Percentiles rank a stretch among this genome's conserved stretches.
phyloP scores from a whole-genome alignment of 2,113 vertebrate genomes.

The Dicrurus megarhynchus region DNA sequence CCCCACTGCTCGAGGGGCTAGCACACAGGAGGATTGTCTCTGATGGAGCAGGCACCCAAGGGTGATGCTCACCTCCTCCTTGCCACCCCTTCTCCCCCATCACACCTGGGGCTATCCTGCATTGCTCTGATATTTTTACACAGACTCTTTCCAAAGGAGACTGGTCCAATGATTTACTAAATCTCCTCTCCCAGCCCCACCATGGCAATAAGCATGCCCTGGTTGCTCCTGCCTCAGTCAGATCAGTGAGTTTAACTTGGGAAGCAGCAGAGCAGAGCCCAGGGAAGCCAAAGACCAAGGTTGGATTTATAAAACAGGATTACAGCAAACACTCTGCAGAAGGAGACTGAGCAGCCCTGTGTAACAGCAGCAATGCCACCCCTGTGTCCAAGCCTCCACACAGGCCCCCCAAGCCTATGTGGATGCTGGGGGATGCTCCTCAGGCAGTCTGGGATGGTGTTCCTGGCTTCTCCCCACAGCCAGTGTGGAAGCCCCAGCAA shows the following conservation, averaged over 20 bases:
- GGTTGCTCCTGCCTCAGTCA: not conserved
- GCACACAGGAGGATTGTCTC: fast-evolving
- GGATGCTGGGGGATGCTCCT: not conserved
- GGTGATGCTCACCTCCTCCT: not conserved
- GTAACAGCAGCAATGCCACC: not conserved
- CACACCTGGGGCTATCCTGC: not conserved
- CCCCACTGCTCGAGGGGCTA: not conserved
- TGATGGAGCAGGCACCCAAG: not conserved
- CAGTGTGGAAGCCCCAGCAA: not conserved
- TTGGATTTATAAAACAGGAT: not conserved
- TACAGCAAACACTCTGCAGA: not conserved
- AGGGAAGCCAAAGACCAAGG: conserved; percentile 16
- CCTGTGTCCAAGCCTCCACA: not conserved
- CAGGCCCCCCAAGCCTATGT: fast-evolving
- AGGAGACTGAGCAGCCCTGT: not conserved
- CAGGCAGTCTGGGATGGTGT: not conserved
- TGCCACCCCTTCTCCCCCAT: not conserved
- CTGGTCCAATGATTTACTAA: not conserved
- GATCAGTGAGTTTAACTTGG: not conserved
- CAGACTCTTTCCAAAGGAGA: not conserved
- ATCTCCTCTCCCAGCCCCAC: not conserved
- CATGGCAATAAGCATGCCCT: not conserved
- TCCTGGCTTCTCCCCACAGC: not conserved
- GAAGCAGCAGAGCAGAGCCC: conserved; percentile 8
- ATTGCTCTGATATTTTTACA: not conserved